These are phyloP conservation scores for Pomacea canaliculata DNA, from an alignment of 2,888 invertebrate genomes.

Conservation along the genomic window DNA sequence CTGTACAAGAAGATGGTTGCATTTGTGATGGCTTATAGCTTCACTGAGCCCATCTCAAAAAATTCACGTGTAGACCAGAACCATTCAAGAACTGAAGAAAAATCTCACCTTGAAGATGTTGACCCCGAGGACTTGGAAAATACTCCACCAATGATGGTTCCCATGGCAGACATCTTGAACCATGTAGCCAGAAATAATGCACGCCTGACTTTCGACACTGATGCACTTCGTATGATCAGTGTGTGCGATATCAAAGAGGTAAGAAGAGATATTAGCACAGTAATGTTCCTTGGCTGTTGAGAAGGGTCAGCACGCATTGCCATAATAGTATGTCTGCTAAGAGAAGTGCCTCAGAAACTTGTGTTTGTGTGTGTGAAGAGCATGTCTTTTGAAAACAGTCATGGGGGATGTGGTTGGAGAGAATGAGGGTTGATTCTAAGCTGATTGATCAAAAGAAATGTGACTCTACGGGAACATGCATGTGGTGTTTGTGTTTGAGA, in stretches of 20 bases:
- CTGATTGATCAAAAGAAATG: too few species aligned
- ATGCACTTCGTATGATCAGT: slow-evolving; percentile 65
- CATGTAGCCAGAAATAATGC: slow-evolving; percentile 68
- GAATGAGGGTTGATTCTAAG: too few species aligned
- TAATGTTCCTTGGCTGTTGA: neutral
- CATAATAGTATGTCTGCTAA: neutral
- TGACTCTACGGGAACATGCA: too few species aligned
- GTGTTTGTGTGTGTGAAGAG: too few species aligned
- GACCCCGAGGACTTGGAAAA: slow-evolving; percentile 49
- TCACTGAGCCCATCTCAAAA: slow-evolving; percentile 62
- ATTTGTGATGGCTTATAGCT: slow-evolving; percentile 70
- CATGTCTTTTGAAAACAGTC: too few species aligned
- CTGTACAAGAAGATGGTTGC: slow-evolving; percentile 69
- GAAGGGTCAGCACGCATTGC: neutral
- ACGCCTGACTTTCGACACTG: slow-evolving; percentile 62
- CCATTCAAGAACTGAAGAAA: slow-evolving; percentile 36
- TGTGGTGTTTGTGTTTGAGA: too few species aligned
- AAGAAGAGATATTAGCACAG: neutral
- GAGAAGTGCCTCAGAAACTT: neutral
- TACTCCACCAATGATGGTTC: slow-evolving; percentile 67
- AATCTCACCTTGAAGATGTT: slow-evolving; percentile 34
- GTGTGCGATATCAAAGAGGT: slow-evolving; percentile 60
- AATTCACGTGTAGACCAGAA: slow-evolving; percentile 37
- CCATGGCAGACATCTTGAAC: slow-evolving; percentile 69
- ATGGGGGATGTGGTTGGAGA: too few species aligned